These are phyloP conservation scores for Cryptophagus acutangulus DNA, from an alignment of 2,888 invertebrate species.

Conservation along the genomic window DNA sequence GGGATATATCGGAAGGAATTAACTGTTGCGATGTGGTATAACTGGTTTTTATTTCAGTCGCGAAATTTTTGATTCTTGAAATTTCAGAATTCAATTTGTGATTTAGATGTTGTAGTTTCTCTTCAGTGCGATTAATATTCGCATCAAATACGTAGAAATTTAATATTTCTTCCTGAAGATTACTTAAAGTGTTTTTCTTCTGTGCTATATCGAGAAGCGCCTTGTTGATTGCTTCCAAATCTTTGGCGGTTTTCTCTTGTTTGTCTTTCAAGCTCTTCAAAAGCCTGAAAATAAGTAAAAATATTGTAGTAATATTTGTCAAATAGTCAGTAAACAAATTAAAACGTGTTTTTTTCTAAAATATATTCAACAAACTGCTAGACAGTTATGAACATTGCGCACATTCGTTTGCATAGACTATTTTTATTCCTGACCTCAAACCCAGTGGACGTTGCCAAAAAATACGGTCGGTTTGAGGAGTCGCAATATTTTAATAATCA, in stretches of 20 bases:
- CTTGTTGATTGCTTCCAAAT: conserved; percentile 71
- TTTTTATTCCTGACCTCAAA: conserved; percentile 35
- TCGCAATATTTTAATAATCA: too few species aligned
- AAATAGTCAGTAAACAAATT: conserved; percentile 15
- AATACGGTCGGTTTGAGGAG: too few species aligned
- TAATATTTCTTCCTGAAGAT: conserved; percentile 60
- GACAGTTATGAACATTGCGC: conserved; percentile 11
- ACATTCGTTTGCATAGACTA: conserved; percentile 23
- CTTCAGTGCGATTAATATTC: conserved; percentile 61
- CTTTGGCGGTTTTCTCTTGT: conserved; percentile 67
- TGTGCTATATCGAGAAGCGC: conserved; percentile 66
- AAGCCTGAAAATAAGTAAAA: conserved; percentile 67
- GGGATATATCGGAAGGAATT: conserved; percentile 70
- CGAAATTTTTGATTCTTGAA: conserved; percentile 55
- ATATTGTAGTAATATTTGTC: too few species aligned
- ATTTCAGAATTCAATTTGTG: conserved; percentile 56
- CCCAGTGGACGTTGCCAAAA: conserved; percentile 30
- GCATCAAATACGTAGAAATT: conserved; percentile 74
- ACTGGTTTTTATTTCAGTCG: conserved; percentile 56
- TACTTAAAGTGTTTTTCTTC: conserved; percentile 64
- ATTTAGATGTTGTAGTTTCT: conserved; percentile 56
- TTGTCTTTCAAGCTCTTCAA: conserved; percentile 72
- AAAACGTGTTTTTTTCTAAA: conserved; percentile 27
- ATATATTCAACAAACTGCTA: conserved; percentile 12
- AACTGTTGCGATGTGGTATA: conserved; percentile 60